A percentile compares a stretch with the other conserved stretches of the same genome.
Conservation (phyloP, 2,797 vertebrate genomes). For the Setipinna tenuifilis region DNA sequence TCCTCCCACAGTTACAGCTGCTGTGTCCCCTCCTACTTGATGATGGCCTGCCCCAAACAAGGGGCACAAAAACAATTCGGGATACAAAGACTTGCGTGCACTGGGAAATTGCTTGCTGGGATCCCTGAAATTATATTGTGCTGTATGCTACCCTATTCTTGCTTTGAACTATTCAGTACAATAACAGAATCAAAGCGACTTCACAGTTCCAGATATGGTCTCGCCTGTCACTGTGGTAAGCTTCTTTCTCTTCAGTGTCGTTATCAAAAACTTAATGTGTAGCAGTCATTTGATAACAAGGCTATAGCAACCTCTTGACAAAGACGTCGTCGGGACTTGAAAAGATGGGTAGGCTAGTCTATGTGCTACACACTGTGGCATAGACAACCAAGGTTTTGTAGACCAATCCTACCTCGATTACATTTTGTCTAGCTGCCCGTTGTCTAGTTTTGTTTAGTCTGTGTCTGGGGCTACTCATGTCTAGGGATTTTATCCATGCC, state of each 20-base stretch:
- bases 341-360: neutral
- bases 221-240: constrained; percentile 82
- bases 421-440: neutral
- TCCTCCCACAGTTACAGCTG: constrained; percentile 40
- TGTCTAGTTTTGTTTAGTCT: neutral
- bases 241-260: neutral
- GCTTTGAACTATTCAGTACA: neutral
- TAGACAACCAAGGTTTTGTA: neutral
- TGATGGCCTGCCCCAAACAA: constrained; percentile 65
- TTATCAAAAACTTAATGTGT: neutral
- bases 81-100: constrained; percentile 56
- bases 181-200: neutral
- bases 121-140: neutral
- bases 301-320: neutral
- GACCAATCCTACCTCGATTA: neutral
- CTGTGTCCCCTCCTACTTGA: constrained; percentile 54
- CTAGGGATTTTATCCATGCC: neutral
- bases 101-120: neutral
- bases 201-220: constrained; percentile 69
- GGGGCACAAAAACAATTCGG: constrained; percentile 77
- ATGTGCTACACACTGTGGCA: neutral
- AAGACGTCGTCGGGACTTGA: neutral
- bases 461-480: neutral
- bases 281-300: neutral
- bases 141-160: neutral